These are phyloP conservation scores for Antennarius striatus DNA, from an alignment of 2,113 vertebrate genomes.

Conservation along the genomic window DNA sequence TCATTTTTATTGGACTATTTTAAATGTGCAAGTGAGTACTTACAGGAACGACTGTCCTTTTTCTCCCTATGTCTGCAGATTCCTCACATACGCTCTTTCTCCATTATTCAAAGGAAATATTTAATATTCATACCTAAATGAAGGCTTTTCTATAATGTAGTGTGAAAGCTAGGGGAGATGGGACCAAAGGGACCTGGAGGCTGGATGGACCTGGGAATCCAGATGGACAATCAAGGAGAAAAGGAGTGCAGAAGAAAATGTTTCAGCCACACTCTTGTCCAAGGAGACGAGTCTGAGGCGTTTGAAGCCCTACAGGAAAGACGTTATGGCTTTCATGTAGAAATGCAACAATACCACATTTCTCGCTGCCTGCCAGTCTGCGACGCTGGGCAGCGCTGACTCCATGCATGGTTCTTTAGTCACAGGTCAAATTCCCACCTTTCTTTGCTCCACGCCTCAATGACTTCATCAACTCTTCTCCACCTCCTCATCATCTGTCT, in stretches of 20 bases:
- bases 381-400: conserved; percentile 29
- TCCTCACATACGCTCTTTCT: conserved; percentile 62
- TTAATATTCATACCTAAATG: conserved; percentile 79
- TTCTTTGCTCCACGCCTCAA: conserved; percentile 51
- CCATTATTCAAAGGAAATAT: conserved; percentile 73
- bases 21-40: conserved; percentile 58
- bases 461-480: conserved; percentile 63
- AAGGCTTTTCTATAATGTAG: conserved; percentile 77
- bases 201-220: conserved; percentile 26
- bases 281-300: no score
- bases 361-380: no score
- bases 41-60: conserved; percentile 41
- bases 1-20: conserved; percentile 71
- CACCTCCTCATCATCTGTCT: conserved; percentile 69
- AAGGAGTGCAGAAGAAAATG: no score
- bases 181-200: conserved; percentile 50
- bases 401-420: conserved; percentile 56
- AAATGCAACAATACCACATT: no score
- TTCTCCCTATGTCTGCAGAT: conserved; percentile 63
- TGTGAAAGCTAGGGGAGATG: conserved; percentile 48
- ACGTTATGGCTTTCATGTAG: no score
- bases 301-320: no score
- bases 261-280: no score
- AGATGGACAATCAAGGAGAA: not conserved
- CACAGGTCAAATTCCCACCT: conserved; percentile 64